Conservation (phyloP, 2,797 vertebrate genomes). For the Anisognathus igniventris region DNA sequence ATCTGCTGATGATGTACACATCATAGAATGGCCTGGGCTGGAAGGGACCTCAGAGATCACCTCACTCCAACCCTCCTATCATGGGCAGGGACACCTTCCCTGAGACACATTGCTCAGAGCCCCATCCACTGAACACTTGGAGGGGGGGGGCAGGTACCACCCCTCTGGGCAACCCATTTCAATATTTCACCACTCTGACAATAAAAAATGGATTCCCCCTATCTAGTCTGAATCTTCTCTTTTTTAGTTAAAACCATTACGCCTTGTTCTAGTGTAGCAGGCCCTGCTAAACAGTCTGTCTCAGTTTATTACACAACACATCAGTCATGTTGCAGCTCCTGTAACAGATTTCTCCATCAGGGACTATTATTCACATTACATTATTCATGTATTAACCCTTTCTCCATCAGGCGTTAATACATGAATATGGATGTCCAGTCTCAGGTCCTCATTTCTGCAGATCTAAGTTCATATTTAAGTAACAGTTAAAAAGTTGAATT, state of each 20-base stretch:
- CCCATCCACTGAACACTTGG: rapidly evolving
- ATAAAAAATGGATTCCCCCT: neutral
- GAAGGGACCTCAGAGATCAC: neutral
- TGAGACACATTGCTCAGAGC: neutral
- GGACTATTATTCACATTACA: too few relatives aligned
- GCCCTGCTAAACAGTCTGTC: too few relatives aligned
- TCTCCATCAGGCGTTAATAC: neutral
- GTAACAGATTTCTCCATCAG: neutral
- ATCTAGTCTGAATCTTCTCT: neutral
- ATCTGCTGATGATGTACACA: neutral
- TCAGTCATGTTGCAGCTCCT: neutral
- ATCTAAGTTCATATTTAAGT: neutral
- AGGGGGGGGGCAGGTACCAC: rapidly evolving
- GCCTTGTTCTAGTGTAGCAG: neutral
- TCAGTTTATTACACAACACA: neutral
- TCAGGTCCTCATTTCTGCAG: neutral
- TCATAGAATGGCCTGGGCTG: neutral
- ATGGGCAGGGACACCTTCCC: neutral
- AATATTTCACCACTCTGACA: rapidly evolving
- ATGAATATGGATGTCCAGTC: neutral
- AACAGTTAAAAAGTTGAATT: neutral
- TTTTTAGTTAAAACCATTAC: neutral
- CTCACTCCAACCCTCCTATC: rapidly evolving
- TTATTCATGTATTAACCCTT: neutral
- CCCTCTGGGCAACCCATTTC: neutral